These are phyloP conservation scores for Sebastes hubbsi DNA, from an alignment of 2,797 vertebrate species.

Conservation along the genomic window DNA sequence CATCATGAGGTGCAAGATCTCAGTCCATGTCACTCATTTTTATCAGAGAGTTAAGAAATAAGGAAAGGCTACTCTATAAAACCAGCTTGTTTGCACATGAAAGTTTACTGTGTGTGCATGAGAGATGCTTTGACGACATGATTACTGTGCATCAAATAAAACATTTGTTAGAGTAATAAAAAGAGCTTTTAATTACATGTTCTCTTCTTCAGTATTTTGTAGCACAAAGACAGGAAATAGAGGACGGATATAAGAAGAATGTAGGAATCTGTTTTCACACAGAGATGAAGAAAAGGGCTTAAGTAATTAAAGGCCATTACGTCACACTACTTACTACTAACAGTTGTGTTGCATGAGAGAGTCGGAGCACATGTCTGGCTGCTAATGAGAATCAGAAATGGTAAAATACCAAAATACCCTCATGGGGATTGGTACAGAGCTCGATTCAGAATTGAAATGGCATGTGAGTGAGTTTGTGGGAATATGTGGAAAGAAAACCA, in stretches of 20 bases:
- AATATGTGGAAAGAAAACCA: conserved; percentile 16
- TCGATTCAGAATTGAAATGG: conserved; percentile 4
- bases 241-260: not conserved
- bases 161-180: not conserved
- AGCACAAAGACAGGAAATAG: not conserved
- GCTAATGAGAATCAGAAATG: conserved; percentile 36
- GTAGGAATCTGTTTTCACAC: not conserved
- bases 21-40: not conserved
- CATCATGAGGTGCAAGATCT: conserved; percentile 36
- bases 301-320: not conserved
- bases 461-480: conserved; percentile 29
- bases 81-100: not conserved
- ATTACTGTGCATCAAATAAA: not conserved
- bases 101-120: not conserved
- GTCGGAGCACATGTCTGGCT: not conserved
- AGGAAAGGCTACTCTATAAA: not conserved
- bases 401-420: conserved; percentile 17
- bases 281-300: not conserved
- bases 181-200: not conserved
- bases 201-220: not conserved
- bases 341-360: not conserved
- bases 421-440: conserved; percentile 14
- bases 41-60: not conserved
- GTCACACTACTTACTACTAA: not conserved
- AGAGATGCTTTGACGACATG: not conserved